Evolutionary conservation across 2,113 vertebrate genomes (phyloP).

Genomic region (Galbula dea): DNA sequence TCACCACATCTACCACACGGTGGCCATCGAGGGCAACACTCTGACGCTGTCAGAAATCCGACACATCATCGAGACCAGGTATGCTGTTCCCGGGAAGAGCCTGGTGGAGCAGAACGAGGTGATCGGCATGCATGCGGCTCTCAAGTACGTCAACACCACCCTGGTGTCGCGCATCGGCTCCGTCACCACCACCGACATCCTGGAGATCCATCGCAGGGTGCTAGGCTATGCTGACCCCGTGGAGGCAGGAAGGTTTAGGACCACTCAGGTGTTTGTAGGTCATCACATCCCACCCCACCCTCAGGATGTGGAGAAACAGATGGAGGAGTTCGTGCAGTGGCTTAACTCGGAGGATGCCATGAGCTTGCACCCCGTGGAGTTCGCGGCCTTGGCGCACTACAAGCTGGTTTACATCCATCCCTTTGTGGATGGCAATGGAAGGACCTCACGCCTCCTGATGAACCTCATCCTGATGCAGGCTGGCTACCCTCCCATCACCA

Average conservation of each 20-base stretch:
- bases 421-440: conserved; percentile 91
- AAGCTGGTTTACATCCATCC: conserved; percentile 97
- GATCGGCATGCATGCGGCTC: conserved; percentile 89
- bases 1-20: conserved; percentile 98
- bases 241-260: conserved; percentile 87
- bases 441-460: conserved; percentile 92
- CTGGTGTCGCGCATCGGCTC: conserved; percentile 83
- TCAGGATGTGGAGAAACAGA: conserved; percentile 85
- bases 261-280: conserved; percentile 92
- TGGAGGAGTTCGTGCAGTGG: conserved; percentile 94
- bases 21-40: conserved; percentile 97
- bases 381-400: conserved; percentile 91
- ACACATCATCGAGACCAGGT: conserved; percentile 94
- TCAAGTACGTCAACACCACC: conserved; percentile 93
- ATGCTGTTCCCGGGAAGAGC: conserved; percentile 91
- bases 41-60: conserved; percentile 92
- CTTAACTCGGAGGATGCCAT: conserved; percentile 91
- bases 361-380: conserved; percentile 92
- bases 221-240: conserved; percentile 93
- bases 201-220: conserved; percentile 92
- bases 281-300: conserved; percentile 94
- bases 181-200: conserved; percentile 78
- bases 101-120: conserved; percentile 96
- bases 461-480: conserved; percentile 96
- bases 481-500: conserved; percentile 90